These are phyloP conservation scores for Paramuricea clavata DNA, from an alignment of 92 coral and sea anemone species.

Conservation along the genomic window DNA sequence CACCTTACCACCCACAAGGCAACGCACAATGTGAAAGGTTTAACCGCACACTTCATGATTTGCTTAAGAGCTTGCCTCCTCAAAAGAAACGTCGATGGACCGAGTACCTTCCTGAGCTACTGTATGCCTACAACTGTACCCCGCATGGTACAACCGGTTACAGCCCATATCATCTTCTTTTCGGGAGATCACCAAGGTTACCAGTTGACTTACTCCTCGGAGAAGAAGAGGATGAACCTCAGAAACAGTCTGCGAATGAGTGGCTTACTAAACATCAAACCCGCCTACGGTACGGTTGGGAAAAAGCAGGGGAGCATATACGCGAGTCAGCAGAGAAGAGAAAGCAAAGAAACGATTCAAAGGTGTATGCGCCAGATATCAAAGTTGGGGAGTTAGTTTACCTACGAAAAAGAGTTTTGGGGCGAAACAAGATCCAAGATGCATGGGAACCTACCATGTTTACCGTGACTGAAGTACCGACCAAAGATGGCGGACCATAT, in stretches of 20 bases:
- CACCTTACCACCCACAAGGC: conserved; percentile 73
- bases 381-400: conserved; percentile 54
- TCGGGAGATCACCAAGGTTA: conserved; percentile 54
- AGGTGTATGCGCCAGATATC: background rate
- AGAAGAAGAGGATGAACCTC: conserved; percentile 42
- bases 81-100: conserved; percentile 59
- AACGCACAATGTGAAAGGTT: conserved; percentile 82
- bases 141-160: conserved; percentile 73
- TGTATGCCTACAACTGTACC: conserved; percentile 68
- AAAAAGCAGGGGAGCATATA: conserved; percentile 35
- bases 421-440: conserved; percentile 70
- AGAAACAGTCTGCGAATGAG: conserved; percentile 21
- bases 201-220: conserved; percentile 68
- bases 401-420: conserved; percentile 60
- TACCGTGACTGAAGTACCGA: conserved; percentile 61
- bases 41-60: conserved; percentile 72
- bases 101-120: conserved; percentile 63
- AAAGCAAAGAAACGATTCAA: background rate
- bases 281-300: conserved; percentile 33
- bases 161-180: conserved; percentile 64
- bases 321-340: conserved; percentile 6
- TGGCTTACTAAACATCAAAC: conserved; percentile 25
- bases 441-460: conserved; percentile 73
- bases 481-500: conserved; percentile 66
- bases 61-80: conserved; percentile 55